A percentile compares a stretch with the other conserved stretches of the same genome.
Evolutionary conservation across 1,140 invertebrate species (phyloP).

Genomic region (Neuroterus valhalla): DNA sequence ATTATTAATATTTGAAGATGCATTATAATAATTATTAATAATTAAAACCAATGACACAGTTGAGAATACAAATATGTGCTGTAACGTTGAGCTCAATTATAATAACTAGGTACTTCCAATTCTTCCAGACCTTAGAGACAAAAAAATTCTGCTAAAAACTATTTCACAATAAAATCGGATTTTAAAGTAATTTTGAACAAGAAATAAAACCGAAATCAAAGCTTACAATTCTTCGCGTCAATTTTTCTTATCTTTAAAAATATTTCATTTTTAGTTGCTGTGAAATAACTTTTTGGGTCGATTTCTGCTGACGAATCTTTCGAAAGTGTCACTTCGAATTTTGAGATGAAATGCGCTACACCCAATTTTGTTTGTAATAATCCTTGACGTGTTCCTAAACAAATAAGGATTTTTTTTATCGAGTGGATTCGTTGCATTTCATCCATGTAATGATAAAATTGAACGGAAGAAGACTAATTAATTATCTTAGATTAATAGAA

Average conservation of each 20-base stretch:
- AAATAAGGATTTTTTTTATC: slow-evolving; percentile 18
- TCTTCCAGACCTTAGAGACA: too few relatives aligned
- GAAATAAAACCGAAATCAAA: neutral
- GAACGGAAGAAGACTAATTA: neutral
- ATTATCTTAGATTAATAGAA: too few relatives aligned
- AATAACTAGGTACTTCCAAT: too few relatives aligned
- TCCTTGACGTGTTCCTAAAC: slow-evolving; percentile 77
- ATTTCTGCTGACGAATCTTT: slow-evolving; percentile 55
- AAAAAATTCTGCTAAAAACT: too few relatives aligned
- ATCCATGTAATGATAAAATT: slow-evolving; percentile 3
- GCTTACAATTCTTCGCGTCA: neutral
- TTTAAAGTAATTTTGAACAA: too few relatives aligned
- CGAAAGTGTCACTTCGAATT: slow-evolving; percentile 66
- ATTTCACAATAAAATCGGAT: too few relatives aligned
- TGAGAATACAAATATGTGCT: too few relatives aligned
- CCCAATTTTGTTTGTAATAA: slow-evolving; percentile 79
- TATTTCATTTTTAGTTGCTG: neutral
- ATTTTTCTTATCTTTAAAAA: neutral
- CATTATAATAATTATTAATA: too few relatives aligned
- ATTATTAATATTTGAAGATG: too few relatives aligned
- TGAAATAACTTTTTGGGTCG: neutral
- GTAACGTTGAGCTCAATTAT: too few relatives aligned
- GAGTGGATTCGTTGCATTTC: neutral
- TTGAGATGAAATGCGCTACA: slow-evolving; percentile 67
- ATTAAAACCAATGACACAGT: too few relatives aligned